Evolutionary conservation across 2,113 vertebrate species (phyloP).

Genomic region (Mixornis gularis): DNA sequence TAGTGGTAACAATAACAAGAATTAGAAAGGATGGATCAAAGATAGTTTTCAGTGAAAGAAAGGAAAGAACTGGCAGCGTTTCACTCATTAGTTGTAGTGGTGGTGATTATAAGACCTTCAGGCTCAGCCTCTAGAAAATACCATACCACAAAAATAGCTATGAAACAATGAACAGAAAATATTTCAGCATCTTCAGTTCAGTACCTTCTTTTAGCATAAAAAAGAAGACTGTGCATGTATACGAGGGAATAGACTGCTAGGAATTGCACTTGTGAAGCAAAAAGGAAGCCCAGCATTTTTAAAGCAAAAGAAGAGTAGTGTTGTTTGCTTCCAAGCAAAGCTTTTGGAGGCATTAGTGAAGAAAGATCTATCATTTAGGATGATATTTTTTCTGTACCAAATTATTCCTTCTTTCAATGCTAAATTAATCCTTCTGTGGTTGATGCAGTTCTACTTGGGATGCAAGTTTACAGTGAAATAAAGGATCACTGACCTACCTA

Average conservation of each 20-base stretch:
- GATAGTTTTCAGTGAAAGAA: background rate
- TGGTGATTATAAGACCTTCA: background rate
- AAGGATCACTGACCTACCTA: background rate
- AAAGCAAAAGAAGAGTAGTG: background rate
- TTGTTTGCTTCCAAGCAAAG: background rate
- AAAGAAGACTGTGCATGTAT: background rate
- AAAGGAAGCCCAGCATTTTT: background rate
- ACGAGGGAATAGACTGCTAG: background rate
- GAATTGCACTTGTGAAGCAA: background rate
- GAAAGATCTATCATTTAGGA: background rate
- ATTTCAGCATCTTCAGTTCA: background rate
- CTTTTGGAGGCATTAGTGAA: background rate
- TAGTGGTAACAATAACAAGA: background rate
- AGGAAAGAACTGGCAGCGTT: rapidly evolving
- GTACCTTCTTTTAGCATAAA: background rate
- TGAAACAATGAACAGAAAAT: background rate
- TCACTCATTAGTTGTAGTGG: background rate
- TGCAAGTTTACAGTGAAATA: background rate
- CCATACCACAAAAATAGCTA: background rate
- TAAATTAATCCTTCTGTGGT: background rate
- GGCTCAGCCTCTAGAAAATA: background rate
- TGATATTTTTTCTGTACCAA: background rate
- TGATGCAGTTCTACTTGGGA: background rate
- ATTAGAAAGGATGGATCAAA: background rate
- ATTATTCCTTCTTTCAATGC: background rate